phyloP scores from a whole-genome alignment of 2,888 invertebrate genomes.

The Alviniconcha strummeri region DNA sequence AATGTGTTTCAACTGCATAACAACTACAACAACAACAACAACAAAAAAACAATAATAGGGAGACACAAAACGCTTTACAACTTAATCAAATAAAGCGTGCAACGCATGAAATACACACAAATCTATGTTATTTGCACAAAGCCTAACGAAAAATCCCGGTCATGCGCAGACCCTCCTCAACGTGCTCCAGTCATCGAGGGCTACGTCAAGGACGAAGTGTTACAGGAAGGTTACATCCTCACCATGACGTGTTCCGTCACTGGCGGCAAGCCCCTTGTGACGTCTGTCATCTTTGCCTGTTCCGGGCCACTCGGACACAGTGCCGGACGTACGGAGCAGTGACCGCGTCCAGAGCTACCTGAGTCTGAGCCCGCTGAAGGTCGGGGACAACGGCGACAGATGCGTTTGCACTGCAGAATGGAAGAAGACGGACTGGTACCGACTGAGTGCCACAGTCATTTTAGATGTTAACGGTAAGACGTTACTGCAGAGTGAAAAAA shows the following conservation, averaged over 20 bases:
- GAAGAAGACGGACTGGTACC: background rate
- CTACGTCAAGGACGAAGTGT: background rate
- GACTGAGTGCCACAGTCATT: background rate
- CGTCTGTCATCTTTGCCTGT: background rate
- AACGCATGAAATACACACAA: background rate
- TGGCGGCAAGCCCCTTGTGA: conserved; percentile 11
- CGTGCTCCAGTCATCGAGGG: background rate
- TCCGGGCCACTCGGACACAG: background rate
- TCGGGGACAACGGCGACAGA: background rate
- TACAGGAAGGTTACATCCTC: background rate
- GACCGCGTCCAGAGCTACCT: conserved; percentile 21
- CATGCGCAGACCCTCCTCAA: background rate
- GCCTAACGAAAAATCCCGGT: background rate
- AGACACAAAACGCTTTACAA: no score
- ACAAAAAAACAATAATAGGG: no score
- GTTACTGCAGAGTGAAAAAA: background rate
- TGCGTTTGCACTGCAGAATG: conserved; percentile 4
- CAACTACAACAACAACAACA: no score
- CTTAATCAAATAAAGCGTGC: background rate
- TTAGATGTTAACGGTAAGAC: background rate
- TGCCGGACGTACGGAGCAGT: background rate
- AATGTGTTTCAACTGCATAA: no score
- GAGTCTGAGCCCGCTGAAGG: background rate
- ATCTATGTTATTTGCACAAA: background rate
- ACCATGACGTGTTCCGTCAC: background rate